Evolutionary conservation across 1,140 invertebrate genomes (phyloP).

Genomic region (Cyclina sinensis): DNA sequence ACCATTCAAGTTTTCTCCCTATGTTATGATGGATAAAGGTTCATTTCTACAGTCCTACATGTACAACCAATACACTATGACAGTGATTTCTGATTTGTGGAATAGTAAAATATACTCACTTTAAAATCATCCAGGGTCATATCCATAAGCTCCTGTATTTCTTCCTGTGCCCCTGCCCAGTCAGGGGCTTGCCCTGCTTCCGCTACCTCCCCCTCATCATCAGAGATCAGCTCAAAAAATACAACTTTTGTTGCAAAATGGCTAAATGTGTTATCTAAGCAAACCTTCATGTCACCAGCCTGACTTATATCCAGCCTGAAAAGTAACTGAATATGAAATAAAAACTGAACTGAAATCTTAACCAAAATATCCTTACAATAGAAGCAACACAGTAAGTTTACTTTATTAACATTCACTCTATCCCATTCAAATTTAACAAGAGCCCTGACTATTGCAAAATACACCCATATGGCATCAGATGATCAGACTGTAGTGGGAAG

Average conservation of each 20-base stretch:
- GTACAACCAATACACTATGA: too few species aligned
- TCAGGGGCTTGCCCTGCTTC: slow-evolving; percentile 89
- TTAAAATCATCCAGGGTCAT: slow-evolving; percentile 90
- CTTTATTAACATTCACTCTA: too few species aligned
- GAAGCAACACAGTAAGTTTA: too few species aligned
- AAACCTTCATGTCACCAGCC: slow-evolving; percentile 92
- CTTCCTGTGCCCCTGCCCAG: slow-evolving; percentile 88
- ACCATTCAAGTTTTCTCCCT: too few species aligned
- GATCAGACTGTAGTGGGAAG: too few species aligned
- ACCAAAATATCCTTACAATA: too few species aligned
- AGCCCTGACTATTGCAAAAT: too few species aligned
- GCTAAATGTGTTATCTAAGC: slow-evolving; percentile 94
- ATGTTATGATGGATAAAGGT: too few species aligned
- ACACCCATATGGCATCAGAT: too few species aligned
- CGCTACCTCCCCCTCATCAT: slow-evolving; percentile 89
- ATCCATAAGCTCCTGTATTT: slow-evolving; percentile 88
- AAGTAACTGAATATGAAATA: slow-evolving; percentile 48
- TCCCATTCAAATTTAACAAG: too few species aligned
- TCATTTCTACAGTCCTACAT: too few species aligned
- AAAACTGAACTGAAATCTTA: background rate
- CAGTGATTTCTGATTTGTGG: too few species aligned
- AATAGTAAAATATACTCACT: slow-evolving; percentile 84
- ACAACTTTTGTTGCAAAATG: slow-evolving; percentile 93
- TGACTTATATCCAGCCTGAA: slow-evolving; percentile 84
- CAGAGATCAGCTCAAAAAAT: slow-evolving; percentile 93